A percentile compares a stretch with the other conserved stretches of the same genome.
These are phyloP conservation scores for Pachyseris speciosa DNA, from an alignment of 64 coral and sea anemone species.

Conservation along the genomic window DNA sequence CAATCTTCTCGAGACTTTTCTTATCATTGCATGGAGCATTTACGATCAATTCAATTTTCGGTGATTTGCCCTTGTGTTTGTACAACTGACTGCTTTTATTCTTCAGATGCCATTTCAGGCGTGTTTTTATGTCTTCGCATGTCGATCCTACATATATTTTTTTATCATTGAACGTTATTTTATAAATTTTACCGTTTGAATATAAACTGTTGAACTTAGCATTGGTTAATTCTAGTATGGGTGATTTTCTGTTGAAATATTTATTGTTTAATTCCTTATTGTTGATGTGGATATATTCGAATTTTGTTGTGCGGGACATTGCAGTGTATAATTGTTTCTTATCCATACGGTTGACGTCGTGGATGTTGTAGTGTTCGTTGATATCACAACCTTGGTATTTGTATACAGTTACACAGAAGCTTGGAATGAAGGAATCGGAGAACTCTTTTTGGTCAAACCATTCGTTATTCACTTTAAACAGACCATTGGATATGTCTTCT, in stretches of 20 bases:
- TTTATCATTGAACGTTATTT: constrained; percentile 7
- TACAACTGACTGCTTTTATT: constrained; percentile 15
- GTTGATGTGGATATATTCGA: constrained; percentile 8
- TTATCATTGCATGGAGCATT: constrained; percentile 36
- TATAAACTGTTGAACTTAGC: constrained; percentile 28
- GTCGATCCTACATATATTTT: constrained; percentile 14
- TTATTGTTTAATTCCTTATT: constrained; percentile 32
- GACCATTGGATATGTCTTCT: neutral
- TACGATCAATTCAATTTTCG: constrained; percentile 19
- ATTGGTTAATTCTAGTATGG: neutral
- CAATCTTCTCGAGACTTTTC: constrained; percentile 7
- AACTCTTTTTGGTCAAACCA: neutral
- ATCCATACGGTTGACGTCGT: constrained; percentile 26
- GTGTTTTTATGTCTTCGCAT: constrained; percentile 19
- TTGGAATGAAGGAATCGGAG: constrained; percentile 4
- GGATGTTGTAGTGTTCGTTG: constrained; percentile 27
- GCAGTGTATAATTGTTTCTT: constrained; percentile 49
- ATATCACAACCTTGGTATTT: constrained; percentile 46
- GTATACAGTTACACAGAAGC: constrained; percentile 31
- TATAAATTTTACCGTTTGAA: constrained; percentile 46
- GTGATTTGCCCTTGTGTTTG: neutral
- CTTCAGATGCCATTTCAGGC: constrained; percentile 10
- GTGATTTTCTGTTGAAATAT: neutral
- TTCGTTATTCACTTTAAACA: neutral
- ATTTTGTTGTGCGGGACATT: neutral